Evolutionary conservation across 64 coral and sea anemone species (phyloP).

Genomic region (Montipora efflorescens): DNA sequence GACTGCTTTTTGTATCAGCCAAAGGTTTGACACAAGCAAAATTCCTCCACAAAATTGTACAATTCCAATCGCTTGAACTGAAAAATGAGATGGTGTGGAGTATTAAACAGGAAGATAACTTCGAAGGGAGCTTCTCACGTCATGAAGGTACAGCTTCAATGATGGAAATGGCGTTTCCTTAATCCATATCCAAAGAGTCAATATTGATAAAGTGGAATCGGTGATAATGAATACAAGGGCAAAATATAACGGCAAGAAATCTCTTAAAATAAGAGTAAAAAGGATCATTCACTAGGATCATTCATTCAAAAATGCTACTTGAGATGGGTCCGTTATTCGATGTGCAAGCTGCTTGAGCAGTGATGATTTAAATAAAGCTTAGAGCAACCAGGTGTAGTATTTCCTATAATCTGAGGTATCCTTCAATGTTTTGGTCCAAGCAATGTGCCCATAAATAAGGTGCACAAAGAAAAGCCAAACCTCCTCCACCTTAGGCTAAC

Average conservation of each 20-base stretch:
- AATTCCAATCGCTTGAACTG: neutral
- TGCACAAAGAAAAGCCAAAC: neutral
- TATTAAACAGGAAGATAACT: neutral
- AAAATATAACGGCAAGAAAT: neutral
- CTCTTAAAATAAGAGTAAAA: neutral
- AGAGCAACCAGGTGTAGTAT: too few species aligned
- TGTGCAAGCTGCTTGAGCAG: too few species aligned
- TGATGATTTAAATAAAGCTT: too few species aligned
- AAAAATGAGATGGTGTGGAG: neutral
- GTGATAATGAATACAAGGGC: neutral
- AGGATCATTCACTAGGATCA: neutral
- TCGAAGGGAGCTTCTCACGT: neutral
- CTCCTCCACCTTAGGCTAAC: neutral
- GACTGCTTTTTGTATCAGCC: neutral
- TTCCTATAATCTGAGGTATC: too few species aligned
- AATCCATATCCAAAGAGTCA: conserved; percentile 1
- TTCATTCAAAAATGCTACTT: neutral
- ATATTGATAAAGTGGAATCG: neutral
- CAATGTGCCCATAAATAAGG: neutral
- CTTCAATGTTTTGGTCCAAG: too few species aligned
- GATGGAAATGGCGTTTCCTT: neutral
- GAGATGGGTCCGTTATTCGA: neutral
- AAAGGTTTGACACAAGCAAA: neutral
- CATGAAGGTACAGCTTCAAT: neutral
- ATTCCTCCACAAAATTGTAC: neutral